These are phyloP conservation scores for Sarcophaga rosellei DNA, from an alignment of 2,888 invertebrate genomes.

Conservation along the genomic window DNA sequence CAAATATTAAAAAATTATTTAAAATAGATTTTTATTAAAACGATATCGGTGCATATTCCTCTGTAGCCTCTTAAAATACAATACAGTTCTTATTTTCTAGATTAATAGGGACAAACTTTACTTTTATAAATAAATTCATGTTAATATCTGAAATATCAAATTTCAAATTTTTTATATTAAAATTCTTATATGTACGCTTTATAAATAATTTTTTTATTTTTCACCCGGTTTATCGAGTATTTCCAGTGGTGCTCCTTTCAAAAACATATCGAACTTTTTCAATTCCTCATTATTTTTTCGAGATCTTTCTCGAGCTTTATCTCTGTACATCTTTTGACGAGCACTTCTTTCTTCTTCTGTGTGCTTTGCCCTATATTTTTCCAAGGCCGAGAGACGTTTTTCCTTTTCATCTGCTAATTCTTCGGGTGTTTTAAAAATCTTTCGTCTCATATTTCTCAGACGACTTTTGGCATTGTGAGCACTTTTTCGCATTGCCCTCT, in stretches of 20 bases:
- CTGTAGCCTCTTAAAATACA: no score
- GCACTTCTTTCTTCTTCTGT: conserved; percentile 36
- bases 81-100: no score
- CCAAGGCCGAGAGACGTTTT: conserved; percentile 11
- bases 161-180: background rate
- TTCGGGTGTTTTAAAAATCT: conserved; percentile 58
- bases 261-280: conserved; percentile 29
- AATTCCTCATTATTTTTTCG: conserved; percentile 26
- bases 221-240: background rate
- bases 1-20: no score
- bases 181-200: background rate
- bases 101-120: no score
- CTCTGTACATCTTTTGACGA: background rate
- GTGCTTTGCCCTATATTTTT: conserved; percentile 2
- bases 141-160: background rate
- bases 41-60: no score
- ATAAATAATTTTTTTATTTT: background rate
- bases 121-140: no score
- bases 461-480: conserved; percentile 22
- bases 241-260: background rate
- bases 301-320: conserved; percentile 27
- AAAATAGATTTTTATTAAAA: no score
- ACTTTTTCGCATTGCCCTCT: conserved; percentile 42
- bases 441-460: conserved; percentile 35
- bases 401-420: conserved; percentile 57